Evolutionary conservation across 2,797 vertebrate genomes (phyloP).

Genomic region (Coilia nasus): DNA sequence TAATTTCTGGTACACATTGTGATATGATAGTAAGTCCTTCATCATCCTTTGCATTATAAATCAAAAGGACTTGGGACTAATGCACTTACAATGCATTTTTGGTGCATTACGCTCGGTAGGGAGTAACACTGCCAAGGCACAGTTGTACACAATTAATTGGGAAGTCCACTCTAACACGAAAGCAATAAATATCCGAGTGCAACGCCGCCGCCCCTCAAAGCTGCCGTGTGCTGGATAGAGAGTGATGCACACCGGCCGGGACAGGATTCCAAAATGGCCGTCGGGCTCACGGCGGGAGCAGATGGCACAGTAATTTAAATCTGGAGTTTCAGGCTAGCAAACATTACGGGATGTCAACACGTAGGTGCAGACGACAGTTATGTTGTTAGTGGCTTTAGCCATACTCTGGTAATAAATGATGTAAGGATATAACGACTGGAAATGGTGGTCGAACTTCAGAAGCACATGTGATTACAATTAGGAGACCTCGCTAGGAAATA

Average conservation of each 20-base stretch:
- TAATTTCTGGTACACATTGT: slow-evolving; percentile 9
- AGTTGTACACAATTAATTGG: slow-evolving; percentile 26
- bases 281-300: slow-evolving; percentile 62
- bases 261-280: slow-evolving; percentile 60
- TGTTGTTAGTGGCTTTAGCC: slow-evolving; percentile 37
- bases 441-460: neutral
- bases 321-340: slow-evolving; percentile 65
- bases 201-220: neutral
- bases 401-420: slow-evolving; percentile 26
- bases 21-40: slow-evolving; percentile 7
- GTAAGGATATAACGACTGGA: slow-evolving; percentile 17
- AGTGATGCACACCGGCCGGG: slow-evolving; percentile 50
- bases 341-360: slow-evolving; percentile 64
- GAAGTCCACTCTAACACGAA: slow-evolving; percentile 1
- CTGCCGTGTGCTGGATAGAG: slow-evolving; percentile 33
- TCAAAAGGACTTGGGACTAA: slow-evolving; percentile 21
- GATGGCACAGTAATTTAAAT: slow-evolving; percentile 72
- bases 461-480: neutral
- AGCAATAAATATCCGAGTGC: slow-evolving; percentile 13
- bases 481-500: neutral
- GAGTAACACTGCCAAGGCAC: slow-evolving; percentile 20
- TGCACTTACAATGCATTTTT: slow-evolving; percentile 23
- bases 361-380: slow-evolving; percentile 39
- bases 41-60: slow-evolving; percentile 10
- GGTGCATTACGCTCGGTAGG: slow-evolving; percentile 15